Percentiles rank a stretch among this genome's conserved stretches.
Conservation (phyloP, 2,888 invertebrate genomes). For the Sepiola atlantica region DNA sequence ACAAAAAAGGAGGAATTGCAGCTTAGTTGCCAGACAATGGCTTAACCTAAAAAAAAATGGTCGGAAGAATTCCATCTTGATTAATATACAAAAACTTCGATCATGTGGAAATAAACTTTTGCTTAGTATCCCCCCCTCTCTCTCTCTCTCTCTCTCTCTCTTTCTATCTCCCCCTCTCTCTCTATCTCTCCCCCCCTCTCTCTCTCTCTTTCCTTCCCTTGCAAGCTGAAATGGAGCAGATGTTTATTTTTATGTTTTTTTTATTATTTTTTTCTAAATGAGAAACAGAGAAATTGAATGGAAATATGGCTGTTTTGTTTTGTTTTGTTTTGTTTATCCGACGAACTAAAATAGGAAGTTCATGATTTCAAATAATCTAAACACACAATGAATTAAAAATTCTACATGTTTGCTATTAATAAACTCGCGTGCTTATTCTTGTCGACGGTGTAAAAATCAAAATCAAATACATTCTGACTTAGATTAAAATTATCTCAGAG, state of each 20-base stretch:
- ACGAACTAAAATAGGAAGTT: background rate
- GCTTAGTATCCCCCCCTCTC: background rate
- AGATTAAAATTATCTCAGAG: too few relatives aligned
- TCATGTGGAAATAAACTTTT: background rate
- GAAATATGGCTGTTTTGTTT: background rate
- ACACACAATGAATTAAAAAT: background rate
- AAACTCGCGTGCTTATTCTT: background rate
- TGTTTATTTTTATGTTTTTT: background rate
- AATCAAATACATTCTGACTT: too few relatives aligned
- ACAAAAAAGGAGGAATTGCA: background rate
- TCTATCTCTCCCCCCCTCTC: too few relatives aligned
- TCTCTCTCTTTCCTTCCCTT: background rate
- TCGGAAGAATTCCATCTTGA: background rate
- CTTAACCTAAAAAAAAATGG: background rate
- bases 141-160: too few relatives aligned
- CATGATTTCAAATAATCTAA: background rate
- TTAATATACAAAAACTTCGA: slow-evolving; percentile 2
- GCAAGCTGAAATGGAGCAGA: background rate
- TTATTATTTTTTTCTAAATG: too few relatives aligned
- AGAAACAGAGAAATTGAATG: background rate
- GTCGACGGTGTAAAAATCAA: background rate
- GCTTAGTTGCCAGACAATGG: background rate
- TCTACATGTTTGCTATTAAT: background rate
- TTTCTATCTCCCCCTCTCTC: too few relatives aligned
- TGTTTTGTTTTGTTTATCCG: background rate